Evolutionary conservation across 2,797 vertebrate species (phyloP).

Genomic region (Glossophaga mutica): DNA sequence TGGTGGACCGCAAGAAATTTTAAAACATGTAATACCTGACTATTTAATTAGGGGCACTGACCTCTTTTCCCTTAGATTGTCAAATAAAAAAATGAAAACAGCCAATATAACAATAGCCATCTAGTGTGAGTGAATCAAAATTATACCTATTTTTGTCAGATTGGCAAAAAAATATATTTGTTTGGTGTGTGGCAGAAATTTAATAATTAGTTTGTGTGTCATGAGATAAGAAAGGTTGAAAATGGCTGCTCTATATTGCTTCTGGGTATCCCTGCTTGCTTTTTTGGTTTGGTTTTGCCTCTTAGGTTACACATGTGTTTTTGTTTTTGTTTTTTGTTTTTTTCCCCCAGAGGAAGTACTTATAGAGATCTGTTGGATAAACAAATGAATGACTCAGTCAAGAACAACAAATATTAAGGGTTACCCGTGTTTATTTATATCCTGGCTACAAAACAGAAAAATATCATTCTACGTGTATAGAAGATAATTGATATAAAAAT

Average conservation of each 20-base stretch:
- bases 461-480: background rate
- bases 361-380: background rate
- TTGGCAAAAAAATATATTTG: background rate
- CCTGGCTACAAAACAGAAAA: background rate
- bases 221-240: background rate
- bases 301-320: background rate
- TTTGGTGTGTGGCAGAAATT: background rate
- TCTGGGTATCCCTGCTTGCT: accelerated
- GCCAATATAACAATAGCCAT: background rate
- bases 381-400: background rate
- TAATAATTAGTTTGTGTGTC: background rate
- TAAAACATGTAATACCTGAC: background rate
- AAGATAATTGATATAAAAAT: background rate
- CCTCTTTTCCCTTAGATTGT: background rate
- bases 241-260: background rate
- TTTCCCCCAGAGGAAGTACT: background rate
- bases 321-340: background rate
- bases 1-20: background rate
- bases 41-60: background rate
- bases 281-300: background rate
- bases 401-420: background rate
- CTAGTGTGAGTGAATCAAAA: background rate
- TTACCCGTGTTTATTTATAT: background rate
- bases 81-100: background rate
- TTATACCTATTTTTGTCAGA: background rate